Percentiles rank a stretch among this genome's conserved stretches.
Evolutionary conservation across 23 tunicate genomes (phyloP).

Genomic region (Halocynthia aurantium): DNA sequence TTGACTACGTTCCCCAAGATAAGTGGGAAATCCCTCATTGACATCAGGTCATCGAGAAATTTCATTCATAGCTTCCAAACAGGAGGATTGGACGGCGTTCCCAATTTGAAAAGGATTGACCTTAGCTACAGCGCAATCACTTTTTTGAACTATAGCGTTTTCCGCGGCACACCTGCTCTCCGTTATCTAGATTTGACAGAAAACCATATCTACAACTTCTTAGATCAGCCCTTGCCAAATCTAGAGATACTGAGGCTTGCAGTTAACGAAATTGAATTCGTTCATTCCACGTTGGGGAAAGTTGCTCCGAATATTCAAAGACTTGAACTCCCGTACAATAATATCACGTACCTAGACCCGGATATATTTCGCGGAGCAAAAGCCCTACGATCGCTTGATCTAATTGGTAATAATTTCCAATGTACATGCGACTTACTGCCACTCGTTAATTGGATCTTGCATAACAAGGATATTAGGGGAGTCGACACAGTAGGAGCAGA

Average conservation of each 20-base stretch:
- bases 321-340: conserved; percentile 27
- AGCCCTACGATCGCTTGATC: conserved; percentile 19
- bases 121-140: conserved; percentile 5
- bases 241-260: conserved; percentile 15
- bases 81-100: conserved; percentile 3
- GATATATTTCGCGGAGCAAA: not conserved
- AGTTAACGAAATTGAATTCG: conserved; percentile 5
- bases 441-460: conserved; percentile 23
- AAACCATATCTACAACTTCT: not conserved
- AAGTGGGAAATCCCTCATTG: conserved; percentile 11
- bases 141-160: conserved; percentile 6
- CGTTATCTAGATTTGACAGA: conserved; percentile 15
- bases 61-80: not conserved
- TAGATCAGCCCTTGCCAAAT: conserved; percentile 1
- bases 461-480: not conserved
- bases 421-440: conserved; percentile 28
- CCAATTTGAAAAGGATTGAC: conserved; percentile 11
- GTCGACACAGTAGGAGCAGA: conserved; percentile 13
- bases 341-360: conserved; percentile 15
- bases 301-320: conserved; percentile 17
- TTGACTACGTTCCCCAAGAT: conserved; percentile 17
- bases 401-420: conserved; percentile 31
- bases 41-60: conserved; percentile 8
- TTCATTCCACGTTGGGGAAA: not conserved
- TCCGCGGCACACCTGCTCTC: not conserved